These are phyloP conservation scores for Drosophila longiperda DNA, from an alignment of 2,888 invertebrate species.

Conservation along the genomic window DNA sequence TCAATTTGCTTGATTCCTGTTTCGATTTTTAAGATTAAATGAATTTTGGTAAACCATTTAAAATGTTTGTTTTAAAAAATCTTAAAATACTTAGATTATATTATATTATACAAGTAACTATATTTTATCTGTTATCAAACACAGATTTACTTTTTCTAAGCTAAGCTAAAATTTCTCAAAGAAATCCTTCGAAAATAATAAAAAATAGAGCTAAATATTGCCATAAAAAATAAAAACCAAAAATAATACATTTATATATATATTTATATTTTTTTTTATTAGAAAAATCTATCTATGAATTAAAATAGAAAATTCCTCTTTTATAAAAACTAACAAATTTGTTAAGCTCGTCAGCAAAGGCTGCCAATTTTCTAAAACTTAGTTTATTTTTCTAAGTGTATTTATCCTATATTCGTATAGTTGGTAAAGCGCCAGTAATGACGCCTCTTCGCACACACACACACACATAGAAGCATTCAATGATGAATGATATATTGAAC, in stretches of 20 bases:
- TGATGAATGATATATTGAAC: constrained; percentile 37
- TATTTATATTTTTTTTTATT: neutral
- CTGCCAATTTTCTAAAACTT: neutral
- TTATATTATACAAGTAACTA: too few relatives aligned
- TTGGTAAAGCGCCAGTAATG: constrained; percentile 58
- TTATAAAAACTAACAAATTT: too few relatives aligned
- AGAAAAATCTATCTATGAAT: neutral
- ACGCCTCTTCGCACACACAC: constrained; percentile 30
- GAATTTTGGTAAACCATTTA: neutral
- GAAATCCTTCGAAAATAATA: neutral
- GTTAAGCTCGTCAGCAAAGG: neutral
- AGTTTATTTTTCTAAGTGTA: neutral
- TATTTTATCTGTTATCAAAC: too few relatives aligned
- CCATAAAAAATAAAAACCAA: neutral
- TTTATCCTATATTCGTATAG: constrained; percentile 35
- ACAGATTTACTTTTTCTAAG: neutral
- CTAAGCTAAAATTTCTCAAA: neutral
- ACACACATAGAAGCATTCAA: constrained; percentile 2
- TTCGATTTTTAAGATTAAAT: neutral
- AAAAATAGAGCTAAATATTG: neutral
- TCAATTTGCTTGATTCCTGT: neutral
- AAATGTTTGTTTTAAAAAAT: neutral
- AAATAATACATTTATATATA: neutral
- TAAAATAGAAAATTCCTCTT: neutral
- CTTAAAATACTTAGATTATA: too few relatives aligned